Evolutionary conservation across 2,888 invertebrate genomes (phyloP).

Genomic region (Agrypnus murinus): DNA sequence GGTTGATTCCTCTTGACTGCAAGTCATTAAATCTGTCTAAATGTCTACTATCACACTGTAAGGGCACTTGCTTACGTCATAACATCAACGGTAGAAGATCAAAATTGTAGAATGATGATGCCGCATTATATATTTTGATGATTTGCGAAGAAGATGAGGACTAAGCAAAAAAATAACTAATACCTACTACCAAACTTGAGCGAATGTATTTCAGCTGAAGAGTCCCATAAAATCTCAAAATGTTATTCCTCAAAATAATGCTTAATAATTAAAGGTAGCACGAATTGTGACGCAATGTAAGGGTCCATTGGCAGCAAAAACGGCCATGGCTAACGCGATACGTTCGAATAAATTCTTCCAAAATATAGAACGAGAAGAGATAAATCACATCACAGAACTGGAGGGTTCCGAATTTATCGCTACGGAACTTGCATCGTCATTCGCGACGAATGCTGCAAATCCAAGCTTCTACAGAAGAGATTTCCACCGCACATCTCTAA

Average conservation of each 20-base stretch:
- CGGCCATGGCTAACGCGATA: conserved; percentile 6
- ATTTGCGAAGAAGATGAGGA: conserved; percentile 38
- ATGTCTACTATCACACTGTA: conserved; percentile 32
- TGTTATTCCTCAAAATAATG: conserved; percentile 34
- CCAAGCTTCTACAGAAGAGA: too few relatives aligned
- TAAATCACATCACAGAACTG: not conserved
- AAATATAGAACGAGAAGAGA: not conserved
- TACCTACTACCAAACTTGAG: not conserved
- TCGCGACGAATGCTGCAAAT: too few relatives aligned
- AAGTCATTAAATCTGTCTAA: conserved; percentile 19
- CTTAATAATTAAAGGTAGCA: conserved; percentile 3
- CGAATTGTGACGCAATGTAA: conserved; percentile 6
- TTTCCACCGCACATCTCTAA: too few relatives aligned
- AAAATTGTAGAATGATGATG: conserved; percentile 39
- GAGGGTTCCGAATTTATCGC: not conserved
- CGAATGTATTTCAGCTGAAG: conserved; percentile 11
- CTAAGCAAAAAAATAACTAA: conserved; percentile 21
- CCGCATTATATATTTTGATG: conserved; percentile 40
- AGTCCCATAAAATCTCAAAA: conserved; percentile 35
- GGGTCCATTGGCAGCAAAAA: conserved; percentile 8
- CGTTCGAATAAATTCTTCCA: not conserved
- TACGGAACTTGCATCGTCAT: too few relatives aligned
- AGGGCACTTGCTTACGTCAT: conserved; percentile 25
- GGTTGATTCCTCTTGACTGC: conserved; percentile 42
- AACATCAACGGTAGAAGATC: conserved; percentile 31